These are phyloP conservation scores for Tachina fera DNA, from an alignment of 2,888 invertebrate species.

Conservation along the genomic window DNA sequence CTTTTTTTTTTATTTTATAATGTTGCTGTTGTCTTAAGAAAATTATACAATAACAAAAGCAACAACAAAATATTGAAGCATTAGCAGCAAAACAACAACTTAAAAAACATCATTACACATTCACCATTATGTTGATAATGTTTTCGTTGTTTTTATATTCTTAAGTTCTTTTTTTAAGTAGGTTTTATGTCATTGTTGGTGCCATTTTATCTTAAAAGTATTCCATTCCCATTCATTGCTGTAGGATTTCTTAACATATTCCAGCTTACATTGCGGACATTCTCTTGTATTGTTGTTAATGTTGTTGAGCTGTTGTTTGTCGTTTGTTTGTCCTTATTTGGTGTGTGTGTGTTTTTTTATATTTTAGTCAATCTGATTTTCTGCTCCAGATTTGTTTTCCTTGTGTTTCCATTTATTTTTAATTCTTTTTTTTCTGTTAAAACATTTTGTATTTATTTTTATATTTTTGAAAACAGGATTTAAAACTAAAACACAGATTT, in stretches of 20 bases:
- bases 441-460: constrained; percentile 23
- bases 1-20: background rate
- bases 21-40: constrained; percentile 31
- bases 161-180: constrained; percentile 17
- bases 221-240: constrained; percentile 36
- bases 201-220: constrained; percentile 49
- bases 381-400: constrained; percentile 8
- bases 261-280: constrained; percentile 57
- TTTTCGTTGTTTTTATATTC: constrained; percentile 23
- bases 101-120: constrained; percentile 31
- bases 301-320: constrained; percentile 3
- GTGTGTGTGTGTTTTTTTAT: background rate
- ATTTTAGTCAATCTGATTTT: constrained; percentile 1
- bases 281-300: constrained; percentile 23
- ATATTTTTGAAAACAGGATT: constrained; percentile 62
- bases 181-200: constrained; percentile 41
- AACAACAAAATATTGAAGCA: constrained; percentile 27
- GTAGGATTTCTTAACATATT: constrained; percentile 60
- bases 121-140: constrained; percentile 34
- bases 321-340: background rate
- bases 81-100: constrained; percentile 17
- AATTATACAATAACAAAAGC: constrained; percentile 13
- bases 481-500: constrained; percentile 51
- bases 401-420: background rate
- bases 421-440: background rate